phyloP scores from a whole-genome alignment of 2,113 vertebrate genomes.

The Erythrolamprus reginae region DNA sequence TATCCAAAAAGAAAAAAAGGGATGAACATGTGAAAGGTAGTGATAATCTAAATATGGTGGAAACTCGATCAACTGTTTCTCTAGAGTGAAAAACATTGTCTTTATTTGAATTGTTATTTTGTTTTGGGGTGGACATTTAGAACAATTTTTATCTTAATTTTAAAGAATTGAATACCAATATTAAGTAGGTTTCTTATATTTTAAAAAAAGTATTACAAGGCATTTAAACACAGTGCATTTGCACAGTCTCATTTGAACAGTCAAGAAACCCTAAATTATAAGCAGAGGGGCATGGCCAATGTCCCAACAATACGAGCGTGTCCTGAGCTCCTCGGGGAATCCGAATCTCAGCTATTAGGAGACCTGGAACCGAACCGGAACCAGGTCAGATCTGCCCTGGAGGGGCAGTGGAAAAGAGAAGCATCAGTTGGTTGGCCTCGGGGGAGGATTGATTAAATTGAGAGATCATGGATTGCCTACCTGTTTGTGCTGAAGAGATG shows the following conservation, averaged over 20 bases:
- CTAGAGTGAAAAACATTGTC: not conserved
- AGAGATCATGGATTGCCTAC: too few species aligned
- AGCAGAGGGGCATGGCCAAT: too few species aligned
- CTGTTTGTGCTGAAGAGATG: too few species aligned
- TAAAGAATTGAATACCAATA: not conserved
- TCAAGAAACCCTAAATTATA: too few species aligned
- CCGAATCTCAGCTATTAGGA: too few species aligned
- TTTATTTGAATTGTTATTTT: not conserved
- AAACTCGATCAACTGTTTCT: not conserved
- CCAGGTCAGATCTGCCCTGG: too few species aligned
- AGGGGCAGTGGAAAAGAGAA: too few species aligned
- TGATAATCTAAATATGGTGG: not conserved
- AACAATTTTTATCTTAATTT: not conserved
- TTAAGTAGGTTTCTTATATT: not conserved
- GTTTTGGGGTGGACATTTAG: not conserved
- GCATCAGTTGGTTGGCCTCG: too few species aligned
- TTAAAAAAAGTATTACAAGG: not conserved
- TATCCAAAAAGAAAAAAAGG: not conserved
- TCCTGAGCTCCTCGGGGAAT: too few species aligned
- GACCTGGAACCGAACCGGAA: too few species aligned
- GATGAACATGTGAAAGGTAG: rapidly evolving
- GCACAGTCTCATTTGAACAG: not conserved
- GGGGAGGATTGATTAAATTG: too few species aligned
- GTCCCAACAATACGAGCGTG: too few species aligned
- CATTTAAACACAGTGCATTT: not conserved